Percentiles rank a stretch among this genome's conserved stretches.
Evolutionary conservation across 2,888 invertebrate genomes (phyloP).

Genomic region (Troglohyphantes excavatus): DNA sequence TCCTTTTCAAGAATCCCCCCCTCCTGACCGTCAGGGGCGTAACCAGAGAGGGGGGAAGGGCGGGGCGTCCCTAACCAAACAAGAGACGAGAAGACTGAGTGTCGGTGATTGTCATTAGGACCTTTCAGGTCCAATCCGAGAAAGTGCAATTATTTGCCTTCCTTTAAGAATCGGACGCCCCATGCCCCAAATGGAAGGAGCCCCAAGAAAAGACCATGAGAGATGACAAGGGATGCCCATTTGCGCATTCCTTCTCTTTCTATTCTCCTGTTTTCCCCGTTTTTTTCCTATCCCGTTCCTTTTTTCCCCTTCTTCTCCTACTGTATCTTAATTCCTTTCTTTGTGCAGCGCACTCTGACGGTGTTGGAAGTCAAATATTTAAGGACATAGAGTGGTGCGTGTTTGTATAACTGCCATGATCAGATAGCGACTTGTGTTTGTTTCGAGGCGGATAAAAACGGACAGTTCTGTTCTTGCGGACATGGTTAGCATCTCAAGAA

Average conservation of each 20-base stretch:
- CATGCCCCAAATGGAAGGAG: neutral
- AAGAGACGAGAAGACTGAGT: slow-evolving; percentile 50
- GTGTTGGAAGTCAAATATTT: slow-evolving; percentile 67
- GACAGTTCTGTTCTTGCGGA: too few species aligned
- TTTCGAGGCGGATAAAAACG: too few species aligned
- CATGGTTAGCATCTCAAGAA: too few species aligned
- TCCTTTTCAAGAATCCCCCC: slow-evolving; percentile 30
- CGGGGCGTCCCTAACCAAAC: slow-evolving; percentile 17
- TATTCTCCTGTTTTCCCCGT: neutral
- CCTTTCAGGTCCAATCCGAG: slow-evolving; percentile 65
- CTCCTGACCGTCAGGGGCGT: neutral
- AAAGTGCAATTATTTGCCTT: slow-evolving; percentile 74
- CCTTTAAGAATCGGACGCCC: slow-evolving; percentile 56
- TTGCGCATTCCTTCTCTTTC: slow-evolving; percentile 35
- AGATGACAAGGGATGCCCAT: slow-evolving; percentile 69
- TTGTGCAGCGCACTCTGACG: neutral
- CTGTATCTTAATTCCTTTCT: neutral
- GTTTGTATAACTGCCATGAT: too few species aligned
- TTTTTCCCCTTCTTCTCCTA: too few species aligned
- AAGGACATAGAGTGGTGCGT: neutral
- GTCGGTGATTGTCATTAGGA: slow-evolving; percentile 67
- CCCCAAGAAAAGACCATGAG: slow-evolving; percentile 14
- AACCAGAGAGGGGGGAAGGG: neutral
- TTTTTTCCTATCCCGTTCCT: neutral
- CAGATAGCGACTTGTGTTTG: too few species aligned